phyloP scores from a whole-genome alignment of 2,113 vertebrate species.

The Daubentonia madagascariensis region DNA sequence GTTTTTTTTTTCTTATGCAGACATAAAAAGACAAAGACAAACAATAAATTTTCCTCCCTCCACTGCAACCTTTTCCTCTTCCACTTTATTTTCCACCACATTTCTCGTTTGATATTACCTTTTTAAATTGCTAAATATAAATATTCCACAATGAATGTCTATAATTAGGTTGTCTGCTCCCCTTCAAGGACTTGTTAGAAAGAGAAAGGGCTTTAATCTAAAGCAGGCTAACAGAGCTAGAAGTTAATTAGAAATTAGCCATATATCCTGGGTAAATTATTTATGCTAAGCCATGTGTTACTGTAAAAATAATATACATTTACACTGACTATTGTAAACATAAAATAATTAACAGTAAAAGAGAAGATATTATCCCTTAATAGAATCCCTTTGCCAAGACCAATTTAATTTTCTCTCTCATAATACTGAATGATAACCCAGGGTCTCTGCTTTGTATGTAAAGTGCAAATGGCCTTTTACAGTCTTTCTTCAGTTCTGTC shows the following conservation, averaged over 20 bases:
- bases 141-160: conserved; percentile 62
- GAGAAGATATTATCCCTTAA: conserved; percentile 75
- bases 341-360: conserved; percentile 78
- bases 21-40: conserved; percentile 69
- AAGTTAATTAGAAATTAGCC: conserved; percentile 82
- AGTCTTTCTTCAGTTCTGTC: background rate
- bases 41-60: conserved; percentile 49
- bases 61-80: background rate
- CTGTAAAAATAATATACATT: conserved; percentile 77
- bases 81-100: conserved; percentile 49
- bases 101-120: conserved; percentile 57
- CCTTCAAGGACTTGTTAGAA: conserved; percentile 59
- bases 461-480: conserved; percentile 62
- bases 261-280: conserved; percentile 72
- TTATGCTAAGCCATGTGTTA: conserved; percentile 75
- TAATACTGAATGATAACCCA: conserved; percentile 72
- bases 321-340: conserved; percentile 71
- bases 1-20: conserved; percentile 55
- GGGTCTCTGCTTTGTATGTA: conserved; percentile 63
- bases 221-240: conserved; percentile 69
- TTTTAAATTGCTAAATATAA: conserved; percentile 67
- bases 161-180: conserved; percentile 66
- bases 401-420: conserved; percentile 77
- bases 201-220: conserved; percentile 75
- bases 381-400: conserved; percentile 74